Conservation (phyloP, 2,113 vertebrate species). For the Pardalotus punctatus region DNA sequence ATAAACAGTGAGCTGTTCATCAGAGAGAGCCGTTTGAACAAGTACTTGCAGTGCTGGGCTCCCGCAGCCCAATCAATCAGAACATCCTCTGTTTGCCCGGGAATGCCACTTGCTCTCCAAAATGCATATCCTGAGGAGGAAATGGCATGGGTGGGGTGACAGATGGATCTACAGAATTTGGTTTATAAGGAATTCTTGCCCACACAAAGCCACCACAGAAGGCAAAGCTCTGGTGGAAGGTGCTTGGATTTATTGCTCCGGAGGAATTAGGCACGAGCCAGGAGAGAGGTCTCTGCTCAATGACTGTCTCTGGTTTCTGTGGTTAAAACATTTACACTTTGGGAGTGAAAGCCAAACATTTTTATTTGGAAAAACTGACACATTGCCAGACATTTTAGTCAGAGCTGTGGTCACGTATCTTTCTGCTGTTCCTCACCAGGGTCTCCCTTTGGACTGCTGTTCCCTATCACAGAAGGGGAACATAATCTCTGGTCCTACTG, state of each 20-base stretch:
- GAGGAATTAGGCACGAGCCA: background rate
- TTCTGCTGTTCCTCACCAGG: background rate
- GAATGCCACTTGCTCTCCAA: background rate
- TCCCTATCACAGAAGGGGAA: background rate
- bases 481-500: background rate
- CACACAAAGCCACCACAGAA: fast-evolving
- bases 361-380: background rate
- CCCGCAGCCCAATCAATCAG: background rate
- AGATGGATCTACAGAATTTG: background rate
- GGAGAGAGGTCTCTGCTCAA: background rate
- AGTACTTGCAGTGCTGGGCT: background rate
- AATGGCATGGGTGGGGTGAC: background rate
- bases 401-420: background rate
- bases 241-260: background rate
- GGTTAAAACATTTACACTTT: background rate
- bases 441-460: background rate
- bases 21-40: background rate
- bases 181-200: background rate
- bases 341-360: background rate
- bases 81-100: background rate
- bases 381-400: background rate
- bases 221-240: background rate
- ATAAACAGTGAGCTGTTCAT: background rate
- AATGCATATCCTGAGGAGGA: background rate
- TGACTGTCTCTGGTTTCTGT: background rate